A percentile compares a stretch with the other conserved stretches of the same genome.
Conservation (phyloP, 2,888 invertebrate genomes). For the Lapara coniferarum region DNA sequence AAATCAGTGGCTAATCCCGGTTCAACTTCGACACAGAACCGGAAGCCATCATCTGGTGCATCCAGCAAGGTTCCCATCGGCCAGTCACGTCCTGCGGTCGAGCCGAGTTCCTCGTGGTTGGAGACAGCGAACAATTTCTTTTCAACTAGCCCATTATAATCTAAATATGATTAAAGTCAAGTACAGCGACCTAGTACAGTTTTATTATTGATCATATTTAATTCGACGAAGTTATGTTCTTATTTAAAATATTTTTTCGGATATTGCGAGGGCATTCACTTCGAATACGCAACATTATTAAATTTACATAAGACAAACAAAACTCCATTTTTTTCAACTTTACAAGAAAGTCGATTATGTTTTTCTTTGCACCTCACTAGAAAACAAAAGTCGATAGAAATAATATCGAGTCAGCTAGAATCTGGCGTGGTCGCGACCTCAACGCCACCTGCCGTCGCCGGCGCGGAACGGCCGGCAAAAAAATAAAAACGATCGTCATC, state of each 20-base stretch:
- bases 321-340: too few relatives aligned
- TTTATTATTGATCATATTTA: too few relatives aligned
- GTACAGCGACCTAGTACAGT: too few relatives aligned
- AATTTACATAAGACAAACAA: too few relatives aligned
- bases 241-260: too few relatives aligned
- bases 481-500: slow-evolving; percentile 53
- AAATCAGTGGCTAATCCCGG: neutral
- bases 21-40: slow-evolving; percentile 36
- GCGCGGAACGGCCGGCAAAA: slow-evolving; percentile 62
- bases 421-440: slow-evolving; percentile 58
- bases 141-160: neutral
- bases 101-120: slow-evolving; percentile 22
- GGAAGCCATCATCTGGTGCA: slow-evolving; percentile 58
- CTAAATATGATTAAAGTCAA: neutral
- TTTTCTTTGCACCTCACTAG: neutral
- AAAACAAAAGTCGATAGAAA: slow-evolving; percentile 20
- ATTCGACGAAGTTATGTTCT: too few relatives aligned
- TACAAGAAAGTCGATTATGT: neutral
- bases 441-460: slow-evolving; percentile 42
- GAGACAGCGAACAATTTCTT: slow-evolving; percentile 16
- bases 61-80: slow-evolving; percentile 57
- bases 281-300: too few relatives aligned
- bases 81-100: slow-evolving; percentile 65
- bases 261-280: too few relatives aligned
- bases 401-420: slow-evolving; percentile 22